Conservation (phyloP, 2,113 vertebrate species). For the Bolborhynchus lineola region DNA sequence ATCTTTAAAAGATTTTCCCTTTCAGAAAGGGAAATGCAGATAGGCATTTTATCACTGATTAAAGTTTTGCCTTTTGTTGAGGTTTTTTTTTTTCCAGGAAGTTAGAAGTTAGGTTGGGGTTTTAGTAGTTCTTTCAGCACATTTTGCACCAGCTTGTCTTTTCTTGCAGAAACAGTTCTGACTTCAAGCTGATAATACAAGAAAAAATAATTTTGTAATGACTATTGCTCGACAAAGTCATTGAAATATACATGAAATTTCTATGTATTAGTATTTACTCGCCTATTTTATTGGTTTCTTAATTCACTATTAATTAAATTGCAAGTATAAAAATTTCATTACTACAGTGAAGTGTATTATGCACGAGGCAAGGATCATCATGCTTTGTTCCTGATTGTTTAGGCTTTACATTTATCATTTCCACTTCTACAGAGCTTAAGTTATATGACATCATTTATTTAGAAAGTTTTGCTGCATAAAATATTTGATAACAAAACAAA, state of each 20-base stretch:
- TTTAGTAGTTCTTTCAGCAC: background rate
- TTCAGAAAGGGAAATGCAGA: background rate
- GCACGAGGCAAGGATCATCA: background rate
- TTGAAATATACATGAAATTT: background rate
- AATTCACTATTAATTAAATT: background rate
- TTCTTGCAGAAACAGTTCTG: background rate
- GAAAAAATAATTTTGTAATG: background rate
- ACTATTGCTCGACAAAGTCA: background rate
- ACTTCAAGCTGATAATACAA: background rate
- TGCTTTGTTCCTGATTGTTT: background rate
- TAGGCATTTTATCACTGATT: background rate
- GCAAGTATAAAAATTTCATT: background rate
- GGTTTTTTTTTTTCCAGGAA: background rate
- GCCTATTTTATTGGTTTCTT: background rate
- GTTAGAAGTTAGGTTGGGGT: background rate
- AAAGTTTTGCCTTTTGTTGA: background rate
- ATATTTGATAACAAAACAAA: background rate
- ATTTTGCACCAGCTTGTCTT: background rate
- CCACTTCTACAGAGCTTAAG: background rate
- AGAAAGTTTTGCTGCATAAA: background rate
- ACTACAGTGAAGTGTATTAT: background rate
- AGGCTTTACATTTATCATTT: background rate
- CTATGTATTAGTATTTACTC: background rate
- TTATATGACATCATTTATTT: background rate
- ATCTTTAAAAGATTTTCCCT: background rate